Percentiles rank a stretch among this genome's conserved stretches.
Evolutionary conservation across 2,113 vertebrate genomes (phyloP).

Genomic region (Takifugu flavidus): DNA sequence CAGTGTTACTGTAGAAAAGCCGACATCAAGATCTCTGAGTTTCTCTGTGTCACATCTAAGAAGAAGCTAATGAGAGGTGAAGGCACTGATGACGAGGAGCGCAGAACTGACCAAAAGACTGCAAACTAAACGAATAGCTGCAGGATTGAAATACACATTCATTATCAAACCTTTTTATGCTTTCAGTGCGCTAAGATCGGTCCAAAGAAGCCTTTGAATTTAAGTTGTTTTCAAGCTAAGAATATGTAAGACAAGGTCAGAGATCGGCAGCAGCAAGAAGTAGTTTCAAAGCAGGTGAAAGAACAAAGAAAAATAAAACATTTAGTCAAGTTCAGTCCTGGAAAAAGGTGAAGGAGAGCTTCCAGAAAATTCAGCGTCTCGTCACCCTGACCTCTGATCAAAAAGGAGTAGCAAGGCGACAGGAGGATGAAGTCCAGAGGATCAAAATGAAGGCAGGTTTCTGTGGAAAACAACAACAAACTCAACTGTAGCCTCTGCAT

Average conservation of each 20-base stretch:
- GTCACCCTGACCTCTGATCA: conserved; percentile 17
- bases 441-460: conserved; percentile 35
- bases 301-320: background rate
- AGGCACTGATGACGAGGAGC: conserved; percentile 49
- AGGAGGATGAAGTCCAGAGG: background rate
- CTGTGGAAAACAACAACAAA: conserved; percentile 21
- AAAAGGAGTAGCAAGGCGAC: conserved; percentile 4
- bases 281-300: background rate
- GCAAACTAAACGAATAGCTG: background rate
- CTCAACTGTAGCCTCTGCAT: too few species aligned
- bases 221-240: background rate
- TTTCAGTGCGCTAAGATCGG: background rate
- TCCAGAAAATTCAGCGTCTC: background rate
- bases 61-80: conserved; percentile 32
- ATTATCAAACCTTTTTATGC: background rate
- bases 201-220: conserved; percentile 9
- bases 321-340: conserved; percentile 7
- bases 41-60: conserved; percentile 5
- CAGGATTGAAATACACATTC: background rate
- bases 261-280: conserved; percentile 8
- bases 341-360: conserved; percentile 10
- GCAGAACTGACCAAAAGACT: background rate
- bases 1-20: background rate
- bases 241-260: conserved; percentile 19
- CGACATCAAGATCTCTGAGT: conserved; percentile 17